These are phyloP conservation scores for Morelia viridis DNA, from an alignment of 2,797 vertebrate species.

Conservation along the genomic window DNA sequence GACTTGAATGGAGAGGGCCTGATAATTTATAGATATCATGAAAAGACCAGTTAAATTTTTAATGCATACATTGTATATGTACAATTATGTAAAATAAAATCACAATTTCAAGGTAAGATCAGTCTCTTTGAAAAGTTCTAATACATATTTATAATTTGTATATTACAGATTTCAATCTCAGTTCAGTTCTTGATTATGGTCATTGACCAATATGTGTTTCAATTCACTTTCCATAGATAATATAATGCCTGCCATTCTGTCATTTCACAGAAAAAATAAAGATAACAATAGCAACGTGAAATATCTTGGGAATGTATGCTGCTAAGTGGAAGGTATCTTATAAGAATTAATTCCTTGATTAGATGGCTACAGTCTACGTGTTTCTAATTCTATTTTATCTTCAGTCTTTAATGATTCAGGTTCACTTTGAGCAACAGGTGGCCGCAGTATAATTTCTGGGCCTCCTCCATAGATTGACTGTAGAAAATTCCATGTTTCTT, in stretches of 20 bases:
- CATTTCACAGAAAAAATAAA: slow-evolving; percentile 39
- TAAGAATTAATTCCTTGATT: slow-evolving; percentile 53
- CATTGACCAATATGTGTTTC: neutral
- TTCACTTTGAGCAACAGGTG: slow-evolving; percentile 84
- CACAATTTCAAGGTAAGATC: slow-evolving; percentile 61
- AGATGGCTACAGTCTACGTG: slow-evolving; percentile 82
- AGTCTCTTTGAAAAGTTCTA: slow-evolving; percentile 37
- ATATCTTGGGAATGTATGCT: slow-evolving; percentile 79
- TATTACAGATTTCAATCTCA: slow-evolving; percentile 49
- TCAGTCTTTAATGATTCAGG: slow-evolving; percentile 83
- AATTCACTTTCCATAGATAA: slow-evolving; percentile 66
- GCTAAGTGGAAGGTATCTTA: slow-evolving; percentile 78
- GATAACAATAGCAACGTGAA: slow-evolving; percentile 57
- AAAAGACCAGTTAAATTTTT: slow-evolving; percentile 41
- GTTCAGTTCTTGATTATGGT: neutral
- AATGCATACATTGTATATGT: slow-evolving; percentile 62
- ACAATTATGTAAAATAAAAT: slow-evolving; percentile 49
- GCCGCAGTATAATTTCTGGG: slow-evolving; percentile 89
- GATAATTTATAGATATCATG: slow-evolving; percentile 45
- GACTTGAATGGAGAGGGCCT: slow-evolving; percentile 64
- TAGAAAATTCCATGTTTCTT: slow-evolving; percentile 98
- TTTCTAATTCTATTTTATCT: slow-evolving; percentile 97
- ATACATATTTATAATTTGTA: slow-evolving; percentile 52
- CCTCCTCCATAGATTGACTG: slow-evolving; percentile 94
- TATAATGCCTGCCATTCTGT: slow-evolving; percentile 71